Conservation (phyloP, 2,888 invertebrate genomes). For the Aspidapion aeneum region DNA sequence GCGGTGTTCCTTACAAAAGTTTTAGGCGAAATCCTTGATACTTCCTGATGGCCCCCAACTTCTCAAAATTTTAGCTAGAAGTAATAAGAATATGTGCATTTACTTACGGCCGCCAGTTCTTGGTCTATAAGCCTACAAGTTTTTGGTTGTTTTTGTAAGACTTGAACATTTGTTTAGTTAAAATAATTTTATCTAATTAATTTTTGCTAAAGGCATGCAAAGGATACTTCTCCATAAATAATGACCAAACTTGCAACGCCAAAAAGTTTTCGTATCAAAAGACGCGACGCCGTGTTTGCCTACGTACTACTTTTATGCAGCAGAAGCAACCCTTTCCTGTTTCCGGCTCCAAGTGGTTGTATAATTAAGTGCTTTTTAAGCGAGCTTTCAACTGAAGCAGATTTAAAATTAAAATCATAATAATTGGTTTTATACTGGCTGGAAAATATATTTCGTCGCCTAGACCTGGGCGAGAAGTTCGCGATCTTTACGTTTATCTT, state of each 20-base stretch:
- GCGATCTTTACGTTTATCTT: not conserved
- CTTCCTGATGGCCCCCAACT: too few species aligned
- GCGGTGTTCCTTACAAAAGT: too few species aligned
- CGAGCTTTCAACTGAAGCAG: conserved; percentile 17
- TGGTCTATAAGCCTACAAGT: too few species aligned
- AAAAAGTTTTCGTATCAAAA: not conserved
- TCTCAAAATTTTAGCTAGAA: too few species aligned
- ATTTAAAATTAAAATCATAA: conserved; percentile 4
- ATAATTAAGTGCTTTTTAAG: conserved; percentile 27
- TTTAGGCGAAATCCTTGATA: too few species aligned
- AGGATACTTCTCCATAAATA: not conserved
- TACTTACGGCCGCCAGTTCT: too few species aligned
- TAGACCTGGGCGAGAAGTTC: not conserved
- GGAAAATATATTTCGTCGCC: not conserved
- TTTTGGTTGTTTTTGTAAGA: too few species aligned
- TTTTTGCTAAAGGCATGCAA: not conserved
- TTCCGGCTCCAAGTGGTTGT: conserved; percentile 24
- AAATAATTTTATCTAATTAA: too few species aligned
- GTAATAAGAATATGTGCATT: too few species aligned
- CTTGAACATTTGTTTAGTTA: too few species aligned
- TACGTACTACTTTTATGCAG: conserved; percentile 5
- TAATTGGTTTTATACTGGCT: not conserved
- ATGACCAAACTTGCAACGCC: not conserved
- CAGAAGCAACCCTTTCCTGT: conserved; percentile 25
- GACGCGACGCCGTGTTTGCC: not conserved